A percentile compares a stretch with the other conserved stretches of the same genome.
phyloP scores from a whole-genome alignment of 2,797 vertebrate genomes.

The Poecilia velifera region DNA sequence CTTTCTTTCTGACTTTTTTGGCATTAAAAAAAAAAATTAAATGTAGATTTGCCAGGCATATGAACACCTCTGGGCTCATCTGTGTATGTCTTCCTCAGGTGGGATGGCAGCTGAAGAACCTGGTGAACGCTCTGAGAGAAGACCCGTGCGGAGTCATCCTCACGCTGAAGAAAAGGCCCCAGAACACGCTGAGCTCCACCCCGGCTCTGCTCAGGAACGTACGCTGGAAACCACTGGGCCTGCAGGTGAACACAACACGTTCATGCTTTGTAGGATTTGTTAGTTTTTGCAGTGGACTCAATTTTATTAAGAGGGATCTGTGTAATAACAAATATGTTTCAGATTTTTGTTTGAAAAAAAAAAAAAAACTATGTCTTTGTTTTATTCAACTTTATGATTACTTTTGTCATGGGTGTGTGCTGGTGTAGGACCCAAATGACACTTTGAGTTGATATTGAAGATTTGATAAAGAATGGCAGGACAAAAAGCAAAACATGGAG shows the following conservation, averaged over 20 bases:
- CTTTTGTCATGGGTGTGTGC: not conserved
- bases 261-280: not conserved
- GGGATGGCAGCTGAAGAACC: slow-evolving; percentile 92
- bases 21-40: not conserved
- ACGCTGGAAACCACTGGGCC: slow-evolving; percentile 89
- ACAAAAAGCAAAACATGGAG: too few relatives aligned
- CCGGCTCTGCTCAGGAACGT: slow-evolving; percentile 90
- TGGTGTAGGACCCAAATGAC: too few relatives aligned
- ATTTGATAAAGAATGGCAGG: too few relatives aligned
- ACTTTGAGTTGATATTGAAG: too few relatives aligned
- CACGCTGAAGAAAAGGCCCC: slow-evolving; percentile 89
- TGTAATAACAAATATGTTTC: not conserved
- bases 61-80: slow-evolving; percentile 11
- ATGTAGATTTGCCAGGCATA: not conserved
- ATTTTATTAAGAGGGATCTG: not conserved
- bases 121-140: slow-evolving; percentile 88
- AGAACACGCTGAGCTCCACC: slow-evolving; percentile 89
- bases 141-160: slow-evolving; percentile 90
- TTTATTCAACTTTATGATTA: not conserved
- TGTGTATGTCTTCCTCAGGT: slow-evolving; percentile 78
- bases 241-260: slow-evolving; percentile 81
- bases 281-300: not conserved
- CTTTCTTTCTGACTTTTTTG: not conserved
- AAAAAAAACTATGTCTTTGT: not conserved
- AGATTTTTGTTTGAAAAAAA: not conserved